Conservation (phyloP, 2,113 vertebrate species). For the Pseudopodoces humilis region DNA sequence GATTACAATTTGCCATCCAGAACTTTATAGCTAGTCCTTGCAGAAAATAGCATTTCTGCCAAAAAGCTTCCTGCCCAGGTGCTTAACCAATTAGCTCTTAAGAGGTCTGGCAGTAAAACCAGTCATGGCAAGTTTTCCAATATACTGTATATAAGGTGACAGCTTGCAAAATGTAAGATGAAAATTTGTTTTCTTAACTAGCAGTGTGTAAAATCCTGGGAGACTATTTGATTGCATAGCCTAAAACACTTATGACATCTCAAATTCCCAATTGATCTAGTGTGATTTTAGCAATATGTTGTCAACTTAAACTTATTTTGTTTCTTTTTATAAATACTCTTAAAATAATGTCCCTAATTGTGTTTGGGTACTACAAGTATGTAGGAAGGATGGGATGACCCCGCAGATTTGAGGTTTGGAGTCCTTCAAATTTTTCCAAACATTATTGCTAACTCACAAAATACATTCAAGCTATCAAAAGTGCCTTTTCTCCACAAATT, state of each 20-base stretch:
- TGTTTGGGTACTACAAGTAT: slow-evolving; percentile 2
- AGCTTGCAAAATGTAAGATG: slow-evolving; percentile 79
- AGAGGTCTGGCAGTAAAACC: slow-evolving; percentile 75
- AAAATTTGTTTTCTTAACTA: slow-evolving; percentile 81
- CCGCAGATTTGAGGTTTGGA: background rate
- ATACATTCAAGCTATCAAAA: background rate
- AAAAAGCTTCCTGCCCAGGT: slow-evolving; percentile 85
- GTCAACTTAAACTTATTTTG: slow-evolving; percentile 48
- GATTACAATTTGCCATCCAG: slow-evolving; percentile 83
- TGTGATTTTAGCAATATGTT: slow-evolving; percentile 56
- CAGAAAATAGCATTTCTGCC: slow-evolving; percentile 78
- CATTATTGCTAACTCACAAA: slow-evolving; percentile 22
- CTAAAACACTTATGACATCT: slow-evolving; percentile 68
- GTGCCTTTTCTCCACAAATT: background rate
- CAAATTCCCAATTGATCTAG: slow-evolving; percentile 57
- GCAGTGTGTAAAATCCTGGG: slow-evolving; percentile 74
- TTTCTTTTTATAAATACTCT: slow-evolving; percentile 38
- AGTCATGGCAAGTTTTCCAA: slow-evolving; percentile 73
- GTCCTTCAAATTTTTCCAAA: slow-evolving; percentile 3
- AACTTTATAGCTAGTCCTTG: slow-evolving; percentile 74
- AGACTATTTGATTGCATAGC: slow-evolving; percentile 65
- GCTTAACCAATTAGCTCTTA: slow-evolving; percentile 80
- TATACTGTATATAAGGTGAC: slow-evolving; percentile 76
- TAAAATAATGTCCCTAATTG: slow-evolving; percentile 34
- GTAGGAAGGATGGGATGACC: background rate